These are phyloP conservation scores for Linnaemya vulpina DNA, from an alignment of 2,888 invertebrate species.

Conservation along the genomic window DNA sequence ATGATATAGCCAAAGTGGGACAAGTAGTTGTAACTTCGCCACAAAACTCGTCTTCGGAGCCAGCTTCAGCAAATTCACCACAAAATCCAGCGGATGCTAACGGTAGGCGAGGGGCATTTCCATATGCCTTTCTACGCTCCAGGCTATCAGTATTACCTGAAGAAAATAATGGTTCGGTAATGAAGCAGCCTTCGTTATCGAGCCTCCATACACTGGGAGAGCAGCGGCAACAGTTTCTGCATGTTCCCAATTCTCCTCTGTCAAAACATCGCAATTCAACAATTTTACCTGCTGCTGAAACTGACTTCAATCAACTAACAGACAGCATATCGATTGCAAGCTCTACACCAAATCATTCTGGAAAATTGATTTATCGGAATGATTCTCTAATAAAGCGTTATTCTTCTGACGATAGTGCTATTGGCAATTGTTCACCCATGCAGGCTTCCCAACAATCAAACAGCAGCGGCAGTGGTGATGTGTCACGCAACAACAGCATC, in stretches of 20 bases:
- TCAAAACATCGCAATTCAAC: slow-evolving; percentile 76
- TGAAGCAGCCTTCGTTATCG: slow-evolving; percentile 78
- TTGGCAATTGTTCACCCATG: slow-evolving; percentile 79
- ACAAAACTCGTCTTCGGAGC: slow-evolving; percentile 69
- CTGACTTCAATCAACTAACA: slow-evolving; percentile 68
- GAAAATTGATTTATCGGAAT: slow-evolving; percentile 77
- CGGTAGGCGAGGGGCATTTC: slow-evolving; percentile 87
- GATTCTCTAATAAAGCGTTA: slow-evolving; percentile 77
- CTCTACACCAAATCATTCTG: slow-evolving; percentile 77
- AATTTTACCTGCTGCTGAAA: slow-evolving; percentile 71
- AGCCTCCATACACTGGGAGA: slow-evolving; percentile 73
- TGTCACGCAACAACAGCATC: slow-evolving; percentile 85
- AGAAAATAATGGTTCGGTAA: slow-evolving; percentile 86
- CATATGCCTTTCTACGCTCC: slow-evolving; percentile 90
- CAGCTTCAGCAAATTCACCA: slow-evolving; percentile 66
- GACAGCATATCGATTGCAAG: slow-evolving; percentile 77
- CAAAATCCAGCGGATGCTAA: slow-evolving; percentile 72
- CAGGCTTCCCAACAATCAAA: slow-evolving; percentile 54
- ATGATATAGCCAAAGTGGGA: slow-evolving; percentile 87
- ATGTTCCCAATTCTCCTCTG: slow-evolving; percentile 75
- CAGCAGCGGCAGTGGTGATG: slow-evolving; percentile 72
- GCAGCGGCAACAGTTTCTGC: slow-evolving; percentile 67
- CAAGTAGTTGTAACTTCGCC: slow-evolving; percentile 75
- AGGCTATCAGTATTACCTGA: slow-evolving; percentile 90
- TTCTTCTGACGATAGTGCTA: slow-evolving; percentile 79